phyloP scores from a whole-genome alignment of 2,888 invertebrate species.

The Volucella zonaria region DNA sequence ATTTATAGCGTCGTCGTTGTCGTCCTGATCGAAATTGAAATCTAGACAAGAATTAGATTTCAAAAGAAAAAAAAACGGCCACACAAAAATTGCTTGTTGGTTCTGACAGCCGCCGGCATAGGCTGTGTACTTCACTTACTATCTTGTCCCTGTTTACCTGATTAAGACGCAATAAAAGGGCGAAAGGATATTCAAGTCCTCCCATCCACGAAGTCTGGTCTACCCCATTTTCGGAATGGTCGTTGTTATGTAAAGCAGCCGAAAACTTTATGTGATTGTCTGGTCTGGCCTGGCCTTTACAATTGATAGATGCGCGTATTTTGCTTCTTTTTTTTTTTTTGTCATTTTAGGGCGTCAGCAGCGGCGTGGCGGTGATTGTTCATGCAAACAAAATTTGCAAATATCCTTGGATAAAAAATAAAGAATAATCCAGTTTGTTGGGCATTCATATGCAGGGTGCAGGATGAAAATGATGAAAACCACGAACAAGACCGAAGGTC shows the following conservation, averaged over 20 bases:
- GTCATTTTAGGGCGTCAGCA: constrained; percentile 39
- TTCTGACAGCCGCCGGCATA: no score
- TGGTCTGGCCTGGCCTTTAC: constrained; percentile 20
- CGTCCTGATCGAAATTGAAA: constrained; percentile 68
- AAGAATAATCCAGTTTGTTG: constrained; percentile 34
- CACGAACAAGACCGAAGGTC: constrained; percentile 4
- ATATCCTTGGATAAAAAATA: constrained; percentile 52
- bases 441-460: constrained; percentile 54
- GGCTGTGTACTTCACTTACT: no score
- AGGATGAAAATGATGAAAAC: background rate
- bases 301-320: constrained; percentile 38
- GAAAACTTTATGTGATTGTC: constrained; percentile 60
- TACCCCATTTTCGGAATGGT: background rate
- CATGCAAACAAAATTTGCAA: constrained; percentile 61
- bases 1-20: constrained; percentile 19
- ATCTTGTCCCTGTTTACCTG: constrained; percentile 61
- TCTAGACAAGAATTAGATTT: constrained; percentile 54
- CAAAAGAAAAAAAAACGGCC: no score
- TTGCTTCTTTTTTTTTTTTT: background rate
- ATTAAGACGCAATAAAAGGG: constrained; percentile 67
- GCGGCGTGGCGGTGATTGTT: constrained; percentile 46
- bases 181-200: constrained; percentile 50
- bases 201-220: background rate
- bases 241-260: constrained; percentile 23
- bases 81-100: no score